Conservation (phyloP, 2,113 vertebrate genomes). For the Micronycteris hirsuta region DNA sequence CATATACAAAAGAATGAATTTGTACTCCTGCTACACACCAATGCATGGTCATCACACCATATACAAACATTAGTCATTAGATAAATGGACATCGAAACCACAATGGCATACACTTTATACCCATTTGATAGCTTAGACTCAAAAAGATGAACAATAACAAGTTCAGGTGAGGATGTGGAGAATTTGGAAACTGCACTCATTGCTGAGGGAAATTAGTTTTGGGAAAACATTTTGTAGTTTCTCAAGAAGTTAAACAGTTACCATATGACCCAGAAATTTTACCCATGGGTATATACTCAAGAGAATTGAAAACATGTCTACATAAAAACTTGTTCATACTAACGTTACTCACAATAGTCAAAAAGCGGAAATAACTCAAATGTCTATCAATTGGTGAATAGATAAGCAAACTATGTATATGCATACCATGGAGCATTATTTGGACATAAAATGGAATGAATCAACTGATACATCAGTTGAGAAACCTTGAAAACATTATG, state of each 20-base stretch:
- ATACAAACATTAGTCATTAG: background rate
- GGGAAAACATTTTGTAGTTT: background rate
- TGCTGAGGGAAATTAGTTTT: background rate
- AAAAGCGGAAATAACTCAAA: background rate
- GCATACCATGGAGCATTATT: background rate
- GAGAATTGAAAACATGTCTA: background rate
- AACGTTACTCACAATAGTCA: background rate
- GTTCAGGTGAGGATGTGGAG: background rate
- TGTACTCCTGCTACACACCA: background rate
- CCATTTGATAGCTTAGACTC: background rate
- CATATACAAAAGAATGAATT: background rate
- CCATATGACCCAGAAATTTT: background rate
- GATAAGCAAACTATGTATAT: background rate
- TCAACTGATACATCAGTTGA: background rate
- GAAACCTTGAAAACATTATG: background rate
- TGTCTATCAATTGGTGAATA: background rate
- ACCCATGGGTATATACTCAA: background rate
- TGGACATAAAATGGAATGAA: background rate
- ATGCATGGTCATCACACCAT: background rate
- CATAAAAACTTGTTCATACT: background rate
- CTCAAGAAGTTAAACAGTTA: slow-evolving; percentile 11
- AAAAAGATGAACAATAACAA: background rate
- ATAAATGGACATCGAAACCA: slow-evolving; percentile 1
- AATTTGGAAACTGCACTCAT: background rate
- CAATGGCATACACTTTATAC: background rate